Evolutionary conservation across 2,888 invertebrate species (phyloP).

Genomic region (Nematopogon swammerdamellus): DNA sequence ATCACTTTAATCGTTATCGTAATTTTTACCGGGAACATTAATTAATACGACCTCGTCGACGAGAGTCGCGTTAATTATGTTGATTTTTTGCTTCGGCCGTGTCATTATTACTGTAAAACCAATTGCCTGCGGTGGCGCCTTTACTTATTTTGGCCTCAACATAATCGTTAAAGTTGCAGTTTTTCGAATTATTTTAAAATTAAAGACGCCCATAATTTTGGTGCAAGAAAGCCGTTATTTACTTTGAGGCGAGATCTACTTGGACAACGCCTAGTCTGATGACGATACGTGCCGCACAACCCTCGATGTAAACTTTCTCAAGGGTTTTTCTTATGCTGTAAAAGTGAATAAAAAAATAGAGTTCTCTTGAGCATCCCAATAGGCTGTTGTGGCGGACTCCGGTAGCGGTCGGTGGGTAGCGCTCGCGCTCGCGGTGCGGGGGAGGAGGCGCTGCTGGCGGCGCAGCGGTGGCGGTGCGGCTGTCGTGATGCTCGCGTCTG

Average conservation of each 20-base stretch:
- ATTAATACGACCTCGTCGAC: conserved; percentile 43
- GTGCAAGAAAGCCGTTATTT: too few relatives aligned
- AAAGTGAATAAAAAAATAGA: too few relatives aligned
- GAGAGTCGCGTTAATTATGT: conserved; percentile 26
- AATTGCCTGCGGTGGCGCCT: not conserved
- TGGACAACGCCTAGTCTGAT: too few relatives aligned
- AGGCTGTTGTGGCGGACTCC: too few relatives aligned
- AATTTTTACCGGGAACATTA: conserved; percentile 39
- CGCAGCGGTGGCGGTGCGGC: conserved; percentile 1
- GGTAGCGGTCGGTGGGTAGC: too few relatives aligned
- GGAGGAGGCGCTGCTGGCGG: not conserved
- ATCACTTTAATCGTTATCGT: conserved; percentile 28
- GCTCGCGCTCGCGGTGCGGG: not conserved
- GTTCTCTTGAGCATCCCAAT: too few relatives aligned
- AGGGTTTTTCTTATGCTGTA: too few relatives aligned
- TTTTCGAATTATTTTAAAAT: not conserved
- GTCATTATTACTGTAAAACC: not conserved
- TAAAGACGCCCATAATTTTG: too few relatives aligned
- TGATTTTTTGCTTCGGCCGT: not conserved
- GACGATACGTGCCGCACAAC: too few relatives aligned
- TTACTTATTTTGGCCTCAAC: not conserved
- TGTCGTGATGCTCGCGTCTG: conserved; percentile 17
- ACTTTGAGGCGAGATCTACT: too few relatives aligned
- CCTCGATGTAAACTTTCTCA: too few relatives aligned
- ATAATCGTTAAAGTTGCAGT: not conserved